Percentiles rank a stretch among this genome's conserved stretches.
Conservation (phyloP, 1,140 invertebrate genomes). For the Aphaenogaster floridana region DNA sequence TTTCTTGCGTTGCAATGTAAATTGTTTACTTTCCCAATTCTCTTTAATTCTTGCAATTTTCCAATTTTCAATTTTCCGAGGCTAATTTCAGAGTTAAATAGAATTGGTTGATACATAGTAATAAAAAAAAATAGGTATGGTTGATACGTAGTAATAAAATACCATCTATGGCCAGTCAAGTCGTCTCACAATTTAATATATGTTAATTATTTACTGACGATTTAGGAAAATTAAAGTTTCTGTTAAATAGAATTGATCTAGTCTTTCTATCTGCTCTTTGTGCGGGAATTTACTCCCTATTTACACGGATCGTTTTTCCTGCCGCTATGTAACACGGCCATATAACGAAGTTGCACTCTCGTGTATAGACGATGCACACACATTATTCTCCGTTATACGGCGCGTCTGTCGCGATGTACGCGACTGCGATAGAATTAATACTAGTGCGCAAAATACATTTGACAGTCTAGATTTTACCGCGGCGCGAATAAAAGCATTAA, state of each 20-base stretch:
- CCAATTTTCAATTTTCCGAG: neutral
- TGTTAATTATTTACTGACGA: too few relatives aligned
- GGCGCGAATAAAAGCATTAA: slow-evolving; percentile 43
- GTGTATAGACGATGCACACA: slow-evolving; percentile 34
- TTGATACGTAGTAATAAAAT: too few relatives aligned
- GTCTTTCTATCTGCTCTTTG: slow-evolving; percentile 2
- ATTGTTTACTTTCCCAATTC: neutral
- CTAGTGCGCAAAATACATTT: slow-evolving; percentile 46
- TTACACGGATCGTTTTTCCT: slow-evolving; percentile 48
- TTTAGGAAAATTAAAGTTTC: too few relatives aligned
- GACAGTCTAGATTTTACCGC: slow-evolving; percentile 51
- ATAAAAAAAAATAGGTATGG: too few relatives aligned
- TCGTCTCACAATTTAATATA: too few relatives aligned
- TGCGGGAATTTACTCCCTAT: slow-evolving; percentile 8
- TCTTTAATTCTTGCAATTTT: neutral
- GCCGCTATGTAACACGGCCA: neutral
- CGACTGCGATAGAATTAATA: slow-evolving; percentile 49
- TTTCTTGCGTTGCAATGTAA: neutral
- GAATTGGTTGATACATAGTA: neutral
- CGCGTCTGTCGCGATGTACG: slow-evolving; percentile 24
- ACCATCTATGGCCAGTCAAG: too few relatives aligned
- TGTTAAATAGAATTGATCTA: slow-evolving; percentile 19
- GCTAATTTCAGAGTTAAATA: slow-evolving; percentile 15
- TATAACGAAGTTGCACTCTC: slow-evolving; percentile 50
- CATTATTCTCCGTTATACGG: slow-evolving; percentile 60